Conservation (phyloP, 2,113 vertebrate species). For the Orcinus orca region DNA sequence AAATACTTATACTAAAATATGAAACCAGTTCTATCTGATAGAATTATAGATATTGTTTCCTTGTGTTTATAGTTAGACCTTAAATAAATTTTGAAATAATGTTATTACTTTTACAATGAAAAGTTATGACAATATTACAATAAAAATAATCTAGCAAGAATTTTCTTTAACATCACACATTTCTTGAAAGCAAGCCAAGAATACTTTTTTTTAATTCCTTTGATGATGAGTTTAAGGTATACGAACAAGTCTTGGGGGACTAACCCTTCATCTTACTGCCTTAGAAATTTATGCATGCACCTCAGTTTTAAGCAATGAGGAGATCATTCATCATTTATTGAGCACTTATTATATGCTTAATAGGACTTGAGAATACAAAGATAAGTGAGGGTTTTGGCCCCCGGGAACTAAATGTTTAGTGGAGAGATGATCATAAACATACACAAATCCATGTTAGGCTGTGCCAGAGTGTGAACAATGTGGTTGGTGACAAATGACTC, state of each 20-base stretch:
- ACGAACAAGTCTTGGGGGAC: not conserved
- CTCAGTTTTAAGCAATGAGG: not conserved
- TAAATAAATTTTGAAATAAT: not conserved
- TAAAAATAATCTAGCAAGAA: not conserved
- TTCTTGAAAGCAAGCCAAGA: not conserved
- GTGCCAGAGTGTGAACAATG: not conserved
- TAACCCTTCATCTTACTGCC: not conserved
- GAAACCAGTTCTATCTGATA: not conserved
- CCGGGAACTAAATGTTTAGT: not conserved
- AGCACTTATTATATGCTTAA: not conserved
- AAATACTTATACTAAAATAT: constrained; percentile 13
- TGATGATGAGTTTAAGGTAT: not conserved
- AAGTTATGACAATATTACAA: not conserved
- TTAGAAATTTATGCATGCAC: not conserved
- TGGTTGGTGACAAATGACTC: not conserved
- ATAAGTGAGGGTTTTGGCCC: not conserved
- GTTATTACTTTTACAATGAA: not conserved
- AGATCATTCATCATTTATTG: not conserved
- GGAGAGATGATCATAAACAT: not conserved
- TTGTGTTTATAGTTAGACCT: not conserved
- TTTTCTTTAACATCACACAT: not conserved
- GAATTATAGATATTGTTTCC: not conserved
- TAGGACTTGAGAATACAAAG: not conserved
- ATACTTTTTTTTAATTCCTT: not conserved
- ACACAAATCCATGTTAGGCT: not conserved